Evolutionary conservation across 2,888 invertebrate species (phyloP).

Genomic region (Ochropleura leucogaster): DNA sequence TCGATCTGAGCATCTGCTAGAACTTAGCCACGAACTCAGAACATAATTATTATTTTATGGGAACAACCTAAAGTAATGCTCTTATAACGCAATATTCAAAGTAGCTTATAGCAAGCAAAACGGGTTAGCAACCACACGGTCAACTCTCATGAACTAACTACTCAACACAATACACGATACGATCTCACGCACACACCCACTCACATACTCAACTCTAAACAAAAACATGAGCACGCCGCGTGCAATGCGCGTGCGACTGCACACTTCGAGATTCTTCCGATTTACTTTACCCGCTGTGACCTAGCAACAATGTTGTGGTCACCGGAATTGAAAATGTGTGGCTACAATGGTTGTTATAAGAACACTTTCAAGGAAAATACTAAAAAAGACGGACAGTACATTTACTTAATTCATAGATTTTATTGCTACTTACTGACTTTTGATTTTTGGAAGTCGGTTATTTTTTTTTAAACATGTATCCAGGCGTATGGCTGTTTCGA

Average conservation of each 20-base stretch:
- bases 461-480: no score
- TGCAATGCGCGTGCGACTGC: conserved; percentile 54
- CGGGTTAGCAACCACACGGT: background rate
- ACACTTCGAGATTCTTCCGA: conserved; percentile 48
- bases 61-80: background rate
- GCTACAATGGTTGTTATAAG: background rate
- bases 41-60: background rate
- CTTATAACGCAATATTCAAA: background rate
- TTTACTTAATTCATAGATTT: no score
- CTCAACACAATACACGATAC: conserved; percentile 16
- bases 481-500: no score
- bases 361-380: no score
- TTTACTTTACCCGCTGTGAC: conserved; percentile 31
- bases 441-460: no score
- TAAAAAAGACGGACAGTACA: no score
- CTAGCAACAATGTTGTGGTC: conserved; percentile 32
- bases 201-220: conserved; percentile 8
- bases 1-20: no score
- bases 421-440: no score
- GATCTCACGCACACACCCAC: conserved; percentile 19
- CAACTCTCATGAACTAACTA: conserved; percentile 15
- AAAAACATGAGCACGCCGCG: conserved; percentile 43
- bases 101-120: background rate
- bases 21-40: no score
- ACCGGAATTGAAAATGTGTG: background rate